Evolutionary conservation across 2,113 vertebrate genomes (phyloP).

Genomic region (Callorhinus ursinus): DNA sequence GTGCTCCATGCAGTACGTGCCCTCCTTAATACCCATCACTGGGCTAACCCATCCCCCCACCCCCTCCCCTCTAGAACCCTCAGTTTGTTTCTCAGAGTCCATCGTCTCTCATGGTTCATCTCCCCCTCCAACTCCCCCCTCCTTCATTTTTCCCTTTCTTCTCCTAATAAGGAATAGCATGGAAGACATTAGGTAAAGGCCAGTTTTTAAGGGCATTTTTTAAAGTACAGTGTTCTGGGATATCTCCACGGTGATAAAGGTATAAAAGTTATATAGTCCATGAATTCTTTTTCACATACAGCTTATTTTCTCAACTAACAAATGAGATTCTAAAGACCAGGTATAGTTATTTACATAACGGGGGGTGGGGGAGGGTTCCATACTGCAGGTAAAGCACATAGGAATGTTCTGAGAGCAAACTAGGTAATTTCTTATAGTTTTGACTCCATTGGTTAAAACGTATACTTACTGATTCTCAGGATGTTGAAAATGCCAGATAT

Average conservation of each 20-base stretch:
- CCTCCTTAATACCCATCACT: too few species aligned
- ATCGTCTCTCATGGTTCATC: too few species aligned
- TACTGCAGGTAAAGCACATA: neutral
- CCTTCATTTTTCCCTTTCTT: too few species aligned
- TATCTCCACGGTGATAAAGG: neutral
- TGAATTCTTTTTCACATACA: neutral
- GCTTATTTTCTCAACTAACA: neutral
- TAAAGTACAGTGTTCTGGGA: neutral
- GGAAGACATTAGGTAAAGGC: neutral
- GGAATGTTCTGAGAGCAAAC: neutral
- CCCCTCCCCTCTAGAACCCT: too few species aligned
- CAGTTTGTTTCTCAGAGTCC: too few species aligned
- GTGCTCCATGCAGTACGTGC: too few species aligned
- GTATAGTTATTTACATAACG: constrained; percentile 1
- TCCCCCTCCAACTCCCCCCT: too few species aligned
- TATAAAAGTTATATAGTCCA: neutral
- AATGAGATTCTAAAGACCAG: neutral
- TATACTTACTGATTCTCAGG: neutral
- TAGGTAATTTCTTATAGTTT: neutral
- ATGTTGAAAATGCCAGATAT: neutral
- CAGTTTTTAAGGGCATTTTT: neutral
- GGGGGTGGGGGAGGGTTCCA: rapidly evolving
- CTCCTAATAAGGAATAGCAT: too few species aligned
- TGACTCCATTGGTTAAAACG: neutral
- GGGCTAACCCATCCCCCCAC: too few species aligned